Evolutionary conservation across 2,888 invertebrate genomes (phyloP).

Genomic region (Lithophane ornitopus): DNA sequence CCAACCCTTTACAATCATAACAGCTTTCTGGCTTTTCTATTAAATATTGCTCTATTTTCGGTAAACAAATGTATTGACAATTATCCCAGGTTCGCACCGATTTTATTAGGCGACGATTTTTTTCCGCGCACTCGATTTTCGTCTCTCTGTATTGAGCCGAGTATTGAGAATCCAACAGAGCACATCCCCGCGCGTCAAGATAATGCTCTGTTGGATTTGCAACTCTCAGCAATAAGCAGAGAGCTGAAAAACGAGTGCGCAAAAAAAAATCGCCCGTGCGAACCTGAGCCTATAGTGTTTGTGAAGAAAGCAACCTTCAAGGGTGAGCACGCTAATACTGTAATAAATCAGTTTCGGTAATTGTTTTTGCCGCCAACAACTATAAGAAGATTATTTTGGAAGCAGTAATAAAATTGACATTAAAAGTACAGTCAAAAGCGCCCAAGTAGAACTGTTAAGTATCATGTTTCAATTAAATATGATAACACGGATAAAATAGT

Average conservation of each 20-base stretch:
- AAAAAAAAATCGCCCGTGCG: background rate
- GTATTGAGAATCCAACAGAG: background rate
- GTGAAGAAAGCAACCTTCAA: constrained; percentile 56
- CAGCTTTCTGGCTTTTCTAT: constrained; percentile 37
- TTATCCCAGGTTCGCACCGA: background rate
- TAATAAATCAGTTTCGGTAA: constrained; percentile 50
- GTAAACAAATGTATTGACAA: constrained; percentile 52
- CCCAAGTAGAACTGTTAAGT: background rate
- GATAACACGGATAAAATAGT: background rate
- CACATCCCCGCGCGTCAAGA: background rate
- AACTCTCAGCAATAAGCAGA: background rate
- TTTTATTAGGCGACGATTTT: background rate
- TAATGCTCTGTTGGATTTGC: background rate
- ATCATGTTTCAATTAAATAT: constrained; percentile 1
- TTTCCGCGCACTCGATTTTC: background rate
- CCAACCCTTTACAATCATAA: constrained; percentile 43
- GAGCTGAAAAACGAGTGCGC: background rate
- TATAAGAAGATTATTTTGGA: constrained; percentile 10
- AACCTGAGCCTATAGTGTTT: constrained; percentile 27
- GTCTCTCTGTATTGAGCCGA: background rate
- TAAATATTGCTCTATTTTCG: constrained; percentile 59
- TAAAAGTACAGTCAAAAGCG: no score
- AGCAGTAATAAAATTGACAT: constrained; percentile 24
- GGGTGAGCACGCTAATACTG: constrained; percentile 9
- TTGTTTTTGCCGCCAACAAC: constrained; percentile 32